phyloP scores from a whole-genome alignment of 2,797 vertebrate genomes.

The Poecilia wingei region DNA sequence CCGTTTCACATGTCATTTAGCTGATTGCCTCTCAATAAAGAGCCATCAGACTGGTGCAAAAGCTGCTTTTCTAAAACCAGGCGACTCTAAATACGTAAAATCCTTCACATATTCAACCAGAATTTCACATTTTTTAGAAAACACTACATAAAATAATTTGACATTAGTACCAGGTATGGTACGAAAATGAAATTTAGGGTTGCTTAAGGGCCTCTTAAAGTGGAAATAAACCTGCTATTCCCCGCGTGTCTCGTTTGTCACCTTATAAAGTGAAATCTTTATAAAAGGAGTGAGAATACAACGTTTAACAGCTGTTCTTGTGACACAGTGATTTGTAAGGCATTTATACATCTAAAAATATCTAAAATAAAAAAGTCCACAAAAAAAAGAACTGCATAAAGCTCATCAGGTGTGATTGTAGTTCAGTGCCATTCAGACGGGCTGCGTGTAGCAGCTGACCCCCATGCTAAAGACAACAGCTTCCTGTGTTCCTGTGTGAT shows the following conservation, averaged over 20 bases:
- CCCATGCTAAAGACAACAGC: conserved; percentile 43
- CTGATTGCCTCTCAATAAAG: background rate
- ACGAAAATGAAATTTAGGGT: background rate
- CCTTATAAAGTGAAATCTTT: background rate
- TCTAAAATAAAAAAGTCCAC: background rate
- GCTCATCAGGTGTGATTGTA: conserved; percentile 50
- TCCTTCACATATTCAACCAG: background rate
- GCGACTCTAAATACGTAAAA: background rate
- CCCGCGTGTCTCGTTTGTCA: background rate
- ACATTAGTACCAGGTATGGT: background rate
- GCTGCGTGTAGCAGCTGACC: conserved; percentile 45
- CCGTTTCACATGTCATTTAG: background rate
- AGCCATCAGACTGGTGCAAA: background rate
- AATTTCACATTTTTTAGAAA: background rate
- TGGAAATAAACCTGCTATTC: background rate
- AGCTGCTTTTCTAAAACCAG: background rate
- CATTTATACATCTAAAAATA: background rate
- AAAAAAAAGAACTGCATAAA: conserved; percentile 13
- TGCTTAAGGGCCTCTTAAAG: background rate
- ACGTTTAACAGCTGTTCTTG: background rate
- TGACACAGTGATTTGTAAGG: background rate
- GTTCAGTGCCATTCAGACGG: conserved; percentile 51
- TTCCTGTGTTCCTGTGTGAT: conserved; percentile 45
- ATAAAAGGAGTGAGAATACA: background rate
- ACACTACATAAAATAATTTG: background rate